These are phyloP conservation scores for Centropus unirufus DNA, from an alignment of 2,113 vertebrate genomes.

Conservation along the genomic window DNA sequence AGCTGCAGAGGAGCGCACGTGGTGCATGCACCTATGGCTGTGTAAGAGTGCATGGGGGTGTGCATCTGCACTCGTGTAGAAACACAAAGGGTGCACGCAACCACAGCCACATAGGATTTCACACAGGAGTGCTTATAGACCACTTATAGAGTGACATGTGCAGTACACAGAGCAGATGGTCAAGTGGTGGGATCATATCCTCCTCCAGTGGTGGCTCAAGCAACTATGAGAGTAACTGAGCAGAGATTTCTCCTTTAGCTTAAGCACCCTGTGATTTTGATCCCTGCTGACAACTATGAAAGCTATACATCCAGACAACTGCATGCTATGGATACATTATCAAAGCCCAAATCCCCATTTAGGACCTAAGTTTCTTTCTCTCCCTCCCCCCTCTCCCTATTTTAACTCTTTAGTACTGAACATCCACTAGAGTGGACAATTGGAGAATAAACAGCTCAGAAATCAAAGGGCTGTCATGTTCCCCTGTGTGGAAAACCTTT, in stretches of 20 bases:
- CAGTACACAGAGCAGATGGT: conserved; percentile 6
- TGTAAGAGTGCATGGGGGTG: rapidly evolving
- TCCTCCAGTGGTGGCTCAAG: conserved; percentile 50
- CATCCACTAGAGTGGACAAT: background rate
- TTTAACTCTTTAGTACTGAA: conserved; percentile 24
- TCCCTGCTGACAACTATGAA: conserved; percentile 55
- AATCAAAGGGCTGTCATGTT: conserved; percentile 64
- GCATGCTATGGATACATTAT: background rate
- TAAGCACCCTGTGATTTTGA: conserved; percentile 43
- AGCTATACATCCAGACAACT: conserved; percentile 24
- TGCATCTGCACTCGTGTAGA: rapidly evolving
- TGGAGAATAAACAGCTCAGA: conserved; percentile 52
- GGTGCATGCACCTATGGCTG: rapidly evolving
- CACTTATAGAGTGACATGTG: background rate
- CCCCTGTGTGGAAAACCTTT: conserved; percentile 1
- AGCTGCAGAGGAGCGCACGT: background rate
- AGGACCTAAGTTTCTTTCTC: background rate
- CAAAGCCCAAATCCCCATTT: background rate
- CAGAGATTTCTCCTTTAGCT: background rate
- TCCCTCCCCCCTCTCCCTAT: background rate
- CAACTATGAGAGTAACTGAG: background rate
- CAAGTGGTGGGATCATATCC: conserved; percentile 28
- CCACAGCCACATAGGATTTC: rapidly evolving
- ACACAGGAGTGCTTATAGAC: rapidly evolving
- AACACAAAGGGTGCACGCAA: background rate